These are phyloP conservation scores for Leptobrachium leishanense DNA, from an alignment of 2,113 vertebrate species.

Conservation along the genomic window DNA sequence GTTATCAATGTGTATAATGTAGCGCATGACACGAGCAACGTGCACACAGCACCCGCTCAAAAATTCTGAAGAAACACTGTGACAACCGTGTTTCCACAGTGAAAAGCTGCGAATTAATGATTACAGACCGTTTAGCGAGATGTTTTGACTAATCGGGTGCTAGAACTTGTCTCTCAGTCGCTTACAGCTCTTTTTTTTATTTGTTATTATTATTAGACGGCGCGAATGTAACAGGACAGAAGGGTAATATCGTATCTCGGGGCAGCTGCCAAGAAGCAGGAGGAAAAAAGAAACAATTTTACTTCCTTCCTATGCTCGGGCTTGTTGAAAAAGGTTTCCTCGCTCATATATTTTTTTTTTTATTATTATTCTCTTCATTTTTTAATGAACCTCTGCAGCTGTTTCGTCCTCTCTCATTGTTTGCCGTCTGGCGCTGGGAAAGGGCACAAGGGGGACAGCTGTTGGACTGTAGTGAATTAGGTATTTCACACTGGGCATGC, in stretches of 20 bases:
- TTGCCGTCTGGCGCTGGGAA: constrained; percentile 71
- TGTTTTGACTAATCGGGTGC: constrained; percentile 63
- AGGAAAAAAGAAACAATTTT: constrained; percentile 72
- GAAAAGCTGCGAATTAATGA: constrained; percentile 28
- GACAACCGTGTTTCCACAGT: not conserved
- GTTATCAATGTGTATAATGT: too few species aligned
- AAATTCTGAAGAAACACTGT: too few species aligned
- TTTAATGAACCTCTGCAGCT: constrained; percentile 72
- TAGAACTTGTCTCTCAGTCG: constrained; percentile 57
- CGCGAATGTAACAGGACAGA: constrained; percentile 66
- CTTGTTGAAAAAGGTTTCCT: constrained; percentile 60
- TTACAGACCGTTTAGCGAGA: constrained; percentile 53
- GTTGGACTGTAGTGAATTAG: constrained; percentile 75
- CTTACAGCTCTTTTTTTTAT: constrained; percentile 21
- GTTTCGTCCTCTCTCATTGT: constrained; percentile 72
- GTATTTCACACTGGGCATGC: constrained; percentile 77
- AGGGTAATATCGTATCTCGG: constrained; percentile 62
- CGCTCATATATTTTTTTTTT: not conserved
- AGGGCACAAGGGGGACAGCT: constrained; percentile 67
- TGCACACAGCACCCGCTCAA: too few species aligned
- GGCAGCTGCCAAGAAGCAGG: constrained; percentile 71
- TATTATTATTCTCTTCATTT: not conserved
- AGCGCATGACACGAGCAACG: too few species aligned
- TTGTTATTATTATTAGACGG: constrained; percentile 62
- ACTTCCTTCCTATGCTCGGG: constrained; percentile 74